A percentile compares a stretch with the other conserved stretches of the same genome.
These are phyloP conservation scores for Butorides virescens DNA, from an alignment of 2,113 vertebrate species.

Conservation along the genomic window DNA sequence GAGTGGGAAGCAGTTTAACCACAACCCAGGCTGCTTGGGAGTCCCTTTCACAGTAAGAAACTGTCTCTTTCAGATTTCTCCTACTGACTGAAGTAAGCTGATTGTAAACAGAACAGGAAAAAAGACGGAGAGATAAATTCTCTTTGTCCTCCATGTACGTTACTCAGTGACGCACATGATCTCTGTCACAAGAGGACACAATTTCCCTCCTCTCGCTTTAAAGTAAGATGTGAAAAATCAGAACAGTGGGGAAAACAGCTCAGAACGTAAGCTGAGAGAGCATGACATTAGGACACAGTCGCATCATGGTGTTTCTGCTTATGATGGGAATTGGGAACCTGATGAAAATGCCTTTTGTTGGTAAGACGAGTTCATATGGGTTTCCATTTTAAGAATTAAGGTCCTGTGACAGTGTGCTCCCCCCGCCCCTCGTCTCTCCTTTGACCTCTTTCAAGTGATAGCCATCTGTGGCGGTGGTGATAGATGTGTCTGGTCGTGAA, in stretches of 20 bases:
- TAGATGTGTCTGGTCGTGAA: too few relatives aligned
- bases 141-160: rapidly evolving
- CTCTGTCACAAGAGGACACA: neutral
- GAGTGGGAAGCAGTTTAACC: conserved; percentile 30
- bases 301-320: neutral
- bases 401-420: too few relatives aligned
- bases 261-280: neutral
- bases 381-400: neutral
- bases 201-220: neutral
- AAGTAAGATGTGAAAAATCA: neutral
- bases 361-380: neutral
- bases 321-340: neutral
- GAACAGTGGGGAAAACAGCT: neutral
- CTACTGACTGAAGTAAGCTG: neutral
- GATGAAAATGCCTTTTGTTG: neutral
- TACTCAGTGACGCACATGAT: neutral
- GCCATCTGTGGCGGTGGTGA: too few relatives aligned
- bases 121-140: neutral
- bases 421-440: too few relatives aligned
- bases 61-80: neutral
- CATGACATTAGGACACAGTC: neutral
- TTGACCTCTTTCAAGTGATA: too few relatives aligned
- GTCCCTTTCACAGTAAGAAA: neutral
- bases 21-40: neutral
- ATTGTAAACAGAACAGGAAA: neutral